A percentile compares a stretch with the other conserved stretches of the same genome.
Conservation (phyloP, 2,888 invertebrate genomes). For the Scrobipalpa atriplicella region DNA sequence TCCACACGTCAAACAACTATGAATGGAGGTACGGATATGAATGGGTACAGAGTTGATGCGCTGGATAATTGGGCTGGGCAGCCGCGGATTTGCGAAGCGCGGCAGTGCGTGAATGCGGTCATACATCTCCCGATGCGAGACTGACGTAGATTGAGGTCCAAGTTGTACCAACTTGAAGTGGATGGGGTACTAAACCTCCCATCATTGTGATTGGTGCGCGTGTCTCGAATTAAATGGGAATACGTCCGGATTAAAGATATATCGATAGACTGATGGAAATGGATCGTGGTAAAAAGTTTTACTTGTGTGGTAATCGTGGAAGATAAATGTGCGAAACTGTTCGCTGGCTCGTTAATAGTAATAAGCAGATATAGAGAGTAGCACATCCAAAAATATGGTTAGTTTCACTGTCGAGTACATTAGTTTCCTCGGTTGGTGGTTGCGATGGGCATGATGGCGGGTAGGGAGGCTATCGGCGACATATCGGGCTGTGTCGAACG, state of each 20-base stretch:
- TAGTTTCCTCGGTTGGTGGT: not conserved
- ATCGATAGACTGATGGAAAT: conserved; percentile 60
- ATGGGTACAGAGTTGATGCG: conserved; percentile 39
- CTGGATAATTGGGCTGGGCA: conserved; percentile 52
- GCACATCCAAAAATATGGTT: conserved; percentile 8
- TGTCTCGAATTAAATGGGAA: conserved; percentile 52
- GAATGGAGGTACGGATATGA: conserved; percentile 41
- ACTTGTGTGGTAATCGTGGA: conserved; percentile 36
- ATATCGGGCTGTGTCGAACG: conserved; percentile 39
- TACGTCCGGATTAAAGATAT: conserved; percentile 42
- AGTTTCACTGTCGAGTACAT: not conserved
- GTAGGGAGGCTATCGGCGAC: conserved; percentile 12
- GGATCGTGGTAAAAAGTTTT: conserved; percentile 40
- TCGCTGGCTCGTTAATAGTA: not conserved
- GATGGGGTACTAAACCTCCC: conserved; percentile 42
- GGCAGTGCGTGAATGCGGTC: conserved; percentile 41
- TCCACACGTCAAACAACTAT: conserved; percentile 38
- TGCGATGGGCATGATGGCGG: not conserved
- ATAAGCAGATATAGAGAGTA: conserved; percentile 27
- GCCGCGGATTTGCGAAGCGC: conserved; percentile 44
- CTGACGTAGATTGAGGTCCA: conserved; percentile 53
- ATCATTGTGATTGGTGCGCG: conserved; percentile 50
- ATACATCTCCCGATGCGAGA: conserved; percentile 40
- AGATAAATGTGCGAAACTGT: conserved; percentile 16
- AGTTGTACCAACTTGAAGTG: conserved; percentile 33